phyloP scores from a whole-genome alignment of 2,113 vertebrate genomes.

The Brachyhypopomus occidentalis region DNA sequence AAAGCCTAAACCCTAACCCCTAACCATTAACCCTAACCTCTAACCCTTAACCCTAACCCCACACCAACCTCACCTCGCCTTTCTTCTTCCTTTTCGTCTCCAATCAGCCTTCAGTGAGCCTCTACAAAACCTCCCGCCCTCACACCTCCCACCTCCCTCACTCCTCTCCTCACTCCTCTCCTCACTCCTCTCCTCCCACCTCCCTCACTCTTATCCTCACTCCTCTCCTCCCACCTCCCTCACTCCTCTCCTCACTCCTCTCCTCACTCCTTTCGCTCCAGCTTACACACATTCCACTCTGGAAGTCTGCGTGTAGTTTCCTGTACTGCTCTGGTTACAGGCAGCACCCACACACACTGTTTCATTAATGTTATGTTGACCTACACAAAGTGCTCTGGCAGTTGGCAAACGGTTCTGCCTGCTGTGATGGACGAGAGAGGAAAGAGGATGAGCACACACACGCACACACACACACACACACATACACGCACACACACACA shows the following conservation, averaged over 20 bases:
- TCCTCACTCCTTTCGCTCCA: background rate
- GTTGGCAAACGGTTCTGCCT: slow-evolving; percentile 40
- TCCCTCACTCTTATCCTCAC: background rate
- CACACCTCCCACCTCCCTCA: slow-evolving; percentile 4
- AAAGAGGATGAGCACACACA: too few species aligned
- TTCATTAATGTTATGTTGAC: slow-evolving; percentile 58
- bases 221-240: background rate
- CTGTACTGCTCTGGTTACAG: slow-evolving; percentile 48
- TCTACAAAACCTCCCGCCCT: too few species aligned
- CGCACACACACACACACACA: too few species aligned
- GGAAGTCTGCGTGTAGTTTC: slow-evolving; percentile 6
- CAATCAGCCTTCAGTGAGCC: too few species aligned
- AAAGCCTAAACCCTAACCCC: too few species aligned
- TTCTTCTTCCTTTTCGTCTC: background rate
- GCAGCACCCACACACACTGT: slow-evolving; percentile 45
- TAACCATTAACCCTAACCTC: too few species aligned
- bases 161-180: slow-evolving; percentile 25
- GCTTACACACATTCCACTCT: background rate
- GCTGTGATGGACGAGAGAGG: slow-evolving; percentile 24
- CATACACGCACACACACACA: too few species aligned
- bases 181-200: background rate
- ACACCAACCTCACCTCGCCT: too few species aligned
- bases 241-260: background rate
- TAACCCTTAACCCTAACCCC: too few species aligned
- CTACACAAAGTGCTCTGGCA: slow-evolving; percentile 45